Conservation (phyloP, 2,113 vertebrate species). For the Gambusia holbrooki region DNA sequence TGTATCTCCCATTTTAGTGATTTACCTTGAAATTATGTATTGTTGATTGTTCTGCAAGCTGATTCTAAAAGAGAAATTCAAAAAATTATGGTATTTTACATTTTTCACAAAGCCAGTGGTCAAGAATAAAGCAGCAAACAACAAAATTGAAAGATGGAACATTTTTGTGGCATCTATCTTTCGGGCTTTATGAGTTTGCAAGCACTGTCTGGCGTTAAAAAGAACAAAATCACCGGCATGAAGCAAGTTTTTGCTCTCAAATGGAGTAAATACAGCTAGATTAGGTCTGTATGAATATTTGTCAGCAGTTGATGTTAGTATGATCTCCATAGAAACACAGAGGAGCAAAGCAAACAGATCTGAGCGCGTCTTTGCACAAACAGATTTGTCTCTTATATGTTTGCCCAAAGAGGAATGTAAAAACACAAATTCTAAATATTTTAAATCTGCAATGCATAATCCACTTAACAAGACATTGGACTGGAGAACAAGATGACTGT, state of each 20-base stretch:
- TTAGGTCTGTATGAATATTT: not conserved
- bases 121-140: not conserved
- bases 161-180: not conserved
- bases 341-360: slow-evolving; percentile 2
- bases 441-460: slow-evolving; percentile 40
- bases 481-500: slow-evolving; percentile 4
- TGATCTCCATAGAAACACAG: not conserved
- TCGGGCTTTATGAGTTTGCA: not conserved
- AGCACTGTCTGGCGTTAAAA: not conserved
- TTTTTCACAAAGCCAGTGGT: not conserved
- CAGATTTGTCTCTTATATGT: slow-evolving; percentile 27
- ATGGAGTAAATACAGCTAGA: not conserved
- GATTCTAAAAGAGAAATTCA: slow-evolving; percentile 14
- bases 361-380: slow-evolving; percentile 8
- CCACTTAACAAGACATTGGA: slow-evolving; percentile 27
- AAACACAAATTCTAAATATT: slow-evolving; percentile 42
- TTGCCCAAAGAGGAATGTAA: slow-evolving; percentile 6
- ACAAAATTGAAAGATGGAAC: not conserved
- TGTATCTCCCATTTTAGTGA: slow-evolving; percentile 30
- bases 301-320: not conserved
- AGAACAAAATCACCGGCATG: not conserved
- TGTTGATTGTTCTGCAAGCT: not conserved
- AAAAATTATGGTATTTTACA: not conserved
- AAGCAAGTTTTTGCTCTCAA: not conserved
- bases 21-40: slow-evolving; percentile 8